phyloP scores from a whole-genome alignment of 2,113 vertebrate species.

The Camelus dromedarius region DNA sequence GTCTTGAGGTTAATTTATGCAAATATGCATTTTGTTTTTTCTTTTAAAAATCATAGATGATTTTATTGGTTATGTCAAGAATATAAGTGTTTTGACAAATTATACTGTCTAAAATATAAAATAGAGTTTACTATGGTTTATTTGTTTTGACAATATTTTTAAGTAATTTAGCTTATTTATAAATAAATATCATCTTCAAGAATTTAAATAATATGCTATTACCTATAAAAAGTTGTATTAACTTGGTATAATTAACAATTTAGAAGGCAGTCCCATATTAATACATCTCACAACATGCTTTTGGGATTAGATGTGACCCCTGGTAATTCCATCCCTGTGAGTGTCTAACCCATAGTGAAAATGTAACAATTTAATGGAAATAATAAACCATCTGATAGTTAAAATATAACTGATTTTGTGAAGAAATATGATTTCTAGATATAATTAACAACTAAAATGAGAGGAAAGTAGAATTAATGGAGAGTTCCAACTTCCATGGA shows the following conservation, averaged over 20 bases:
- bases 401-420: constrained; percentile 14
- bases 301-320: neutral
- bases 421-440: neutral
- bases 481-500: neutral
- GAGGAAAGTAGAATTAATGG: neutral
- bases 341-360: neutral
- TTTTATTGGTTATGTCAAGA: neutral
- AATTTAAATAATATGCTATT: neutral
- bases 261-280: neutral
- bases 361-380: neutral
- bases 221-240: neutral
- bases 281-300: neutral
- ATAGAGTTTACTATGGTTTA: neutral
- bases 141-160: neutral
- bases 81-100: constrained; percentile 29
- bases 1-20: neutral
- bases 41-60: neutral
- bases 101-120: neutral
- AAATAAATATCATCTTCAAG: neutral
- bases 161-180: neutral
- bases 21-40: neutral
- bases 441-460: neutral
- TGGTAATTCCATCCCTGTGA: neutral
- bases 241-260: neutral
- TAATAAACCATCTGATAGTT: neutral